Conservation (phyloP, 2,888 invertebrate species). For the Labia minor region DNA sequence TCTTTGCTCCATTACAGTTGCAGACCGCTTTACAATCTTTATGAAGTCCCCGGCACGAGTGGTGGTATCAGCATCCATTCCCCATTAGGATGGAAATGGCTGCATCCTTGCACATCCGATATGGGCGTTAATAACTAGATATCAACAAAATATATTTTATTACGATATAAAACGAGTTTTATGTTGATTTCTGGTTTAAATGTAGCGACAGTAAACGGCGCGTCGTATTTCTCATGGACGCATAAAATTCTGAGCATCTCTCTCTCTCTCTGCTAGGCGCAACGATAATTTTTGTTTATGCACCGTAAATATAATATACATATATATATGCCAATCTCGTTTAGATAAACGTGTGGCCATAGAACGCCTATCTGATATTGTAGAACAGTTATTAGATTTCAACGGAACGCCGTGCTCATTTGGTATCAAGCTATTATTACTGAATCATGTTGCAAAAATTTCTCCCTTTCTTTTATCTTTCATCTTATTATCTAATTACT, state of each 20-base stretch:
- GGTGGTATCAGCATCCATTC: background rate
- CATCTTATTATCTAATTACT: no score
- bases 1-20: background rate
- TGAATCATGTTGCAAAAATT: no score
- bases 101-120: constrained; percentile 1
- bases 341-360: background rate
- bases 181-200: constrained; percentile 5
- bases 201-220: constrained; percentile 13
- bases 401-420: no score
- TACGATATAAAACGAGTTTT: constrained; percentile 1
- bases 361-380: background rate
- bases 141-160: constrained; percentile 13
- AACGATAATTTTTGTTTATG: constrained; percentile 13
- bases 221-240: background rate
- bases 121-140: constrained; percentile 5
- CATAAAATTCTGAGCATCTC: background rate
- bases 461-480: no score
- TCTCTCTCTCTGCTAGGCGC: background rate
- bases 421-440: no score
- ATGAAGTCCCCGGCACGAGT: background rate
- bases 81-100: background rate
- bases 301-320: constrained; percentile 1
- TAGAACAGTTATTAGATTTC: background rate
- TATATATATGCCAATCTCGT: constrained; percentile 2
- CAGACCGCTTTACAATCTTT: background rate